Percentiles rank a stretch among this genome's conserved stretches.
These are phyloP conservation scores for Drosophila setosimentum DNA, from an alignment of 2,888 invertebrate genomes.

Conservation along the genomic window DNA sequence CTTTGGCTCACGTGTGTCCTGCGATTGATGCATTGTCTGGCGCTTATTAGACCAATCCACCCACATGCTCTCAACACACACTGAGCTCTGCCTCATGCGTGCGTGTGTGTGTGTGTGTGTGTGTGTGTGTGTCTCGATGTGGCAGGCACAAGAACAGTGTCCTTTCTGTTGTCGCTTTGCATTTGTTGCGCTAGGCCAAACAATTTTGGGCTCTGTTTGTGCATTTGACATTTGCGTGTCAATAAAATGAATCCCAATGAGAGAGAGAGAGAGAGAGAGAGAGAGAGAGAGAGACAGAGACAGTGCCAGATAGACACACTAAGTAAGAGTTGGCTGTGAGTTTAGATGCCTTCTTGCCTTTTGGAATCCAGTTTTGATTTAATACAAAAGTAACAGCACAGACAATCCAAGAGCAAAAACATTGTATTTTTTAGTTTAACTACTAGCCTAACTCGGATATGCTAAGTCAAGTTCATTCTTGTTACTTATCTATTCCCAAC, in stretches of 20 bases:
- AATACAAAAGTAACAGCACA: background rate
- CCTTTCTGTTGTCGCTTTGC: conserved; percentile 64
- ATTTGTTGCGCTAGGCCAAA: conserved; percentile 77
- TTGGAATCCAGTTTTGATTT: conserved; percentile 8
- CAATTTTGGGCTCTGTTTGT: conserved; percentile 51
- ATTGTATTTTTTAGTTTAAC: background rate
- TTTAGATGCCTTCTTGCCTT: conserved; percentile 6
- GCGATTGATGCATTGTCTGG: conserved; percentile 62
- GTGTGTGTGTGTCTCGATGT: background rate
- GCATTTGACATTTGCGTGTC: conserved; percentile 78
- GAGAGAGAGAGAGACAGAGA: background rate
- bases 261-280: background rate
- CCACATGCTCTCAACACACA: conserved; percentile 65
- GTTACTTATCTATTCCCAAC: background rate
- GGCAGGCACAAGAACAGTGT: conserved; percentile 8
- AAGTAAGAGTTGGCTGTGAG: background rate
- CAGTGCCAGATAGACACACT: background rate
- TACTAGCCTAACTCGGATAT: background rate
- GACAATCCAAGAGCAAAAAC: background rate
- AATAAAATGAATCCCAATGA: conserved; percentile 30
- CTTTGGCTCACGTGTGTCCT: conserved; percentile 68
- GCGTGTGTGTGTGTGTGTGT: background rate
- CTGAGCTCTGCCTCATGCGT: background rate
- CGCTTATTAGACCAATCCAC: conserved; percentile 66
- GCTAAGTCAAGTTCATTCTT: background rate